Conservation (phyloP, 2,888 invertebrate species). For the Diadegma fenestrale region DNA sequence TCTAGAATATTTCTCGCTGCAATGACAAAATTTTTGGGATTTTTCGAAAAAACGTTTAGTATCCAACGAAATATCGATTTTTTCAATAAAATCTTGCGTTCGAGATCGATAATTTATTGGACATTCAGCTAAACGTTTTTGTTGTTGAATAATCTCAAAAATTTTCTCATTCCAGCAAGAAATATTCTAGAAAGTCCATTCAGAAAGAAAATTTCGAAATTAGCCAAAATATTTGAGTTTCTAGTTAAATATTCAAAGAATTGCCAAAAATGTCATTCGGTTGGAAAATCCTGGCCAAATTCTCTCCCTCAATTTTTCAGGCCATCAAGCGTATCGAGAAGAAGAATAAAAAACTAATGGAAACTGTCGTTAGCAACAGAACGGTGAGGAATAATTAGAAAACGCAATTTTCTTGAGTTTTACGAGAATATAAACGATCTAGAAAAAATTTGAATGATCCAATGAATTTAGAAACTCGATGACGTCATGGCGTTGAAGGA, state of each 20-base stretch:
- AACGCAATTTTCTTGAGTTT: not conserved
- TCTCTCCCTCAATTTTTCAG: conserved; percentile 68
- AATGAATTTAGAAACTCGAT: conserved; percentile 76
- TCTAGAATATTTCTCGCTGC: too few relatives aligned
- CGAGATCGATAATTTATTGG: too few relatives aligned
- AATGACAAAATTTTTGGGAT: too few relatives aligned
- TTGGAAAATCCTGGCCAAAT: not conserved
- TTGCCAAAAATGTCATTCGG: too few relatives aligned
- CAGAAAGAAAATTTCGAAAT: not conserved
- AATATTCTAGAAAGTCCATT: not conserved
- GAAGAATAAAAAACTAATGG: conserved; percentile 77
- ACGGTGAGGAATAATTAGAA: conserved; percentile 71
- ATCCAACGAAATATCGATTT: too few relatives aligned
- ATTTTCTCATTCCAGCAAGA: not conserved
- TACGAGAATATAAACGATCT: conserved; percentile 20
- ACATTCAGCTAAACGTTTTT: too few relatives aligned
- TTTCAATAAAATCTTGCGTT: too few relatives aligned
- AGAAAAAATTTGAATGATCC: not conserved
- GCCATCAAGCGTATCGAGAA: conserved; percentile 78
- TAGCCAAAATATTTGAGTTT: too few relatives aligned
- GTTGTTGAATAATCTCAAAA: not conserved
- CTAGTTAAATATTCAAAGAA: too few relatives aligned
- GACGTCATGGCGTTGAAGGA: conserved; percentile 78
- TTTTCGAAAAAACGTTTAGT: too few relatives aligned
- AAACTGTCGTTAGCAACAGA: conserved; percentile 76